Evolutionary conservation across 2,113 vertebrate genomes (phyloP).

Genomic region (Xenopus laevis): DNA sequence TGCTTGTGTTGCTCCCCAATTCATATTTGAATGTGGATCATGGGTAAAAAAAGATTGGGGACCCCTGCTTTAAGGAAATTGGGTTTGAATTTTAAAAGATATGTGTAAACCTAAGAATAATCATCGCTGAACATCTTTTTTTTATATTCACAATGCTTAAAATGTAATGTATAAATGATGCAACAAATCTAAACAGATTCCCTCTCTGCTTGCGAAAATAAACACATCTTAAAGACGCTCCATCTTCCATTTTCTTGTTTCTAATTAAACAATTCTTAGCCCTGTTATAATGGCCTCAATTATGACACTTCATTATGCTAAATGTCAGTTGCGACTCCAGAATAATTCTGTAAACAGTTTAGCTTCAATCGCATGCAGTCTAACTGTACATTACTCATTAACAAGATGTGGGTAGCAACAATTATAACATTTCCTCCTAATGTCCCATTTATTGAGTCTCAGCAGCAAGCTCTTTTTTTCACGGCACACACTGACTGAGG

Average conservation of each 20-base stretch:
- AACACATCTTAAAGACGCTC: conserved; percentile 51
- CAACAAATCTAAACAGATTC: conserved; percentile 32
- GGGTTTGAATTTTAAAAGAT: too few relatives aligned
- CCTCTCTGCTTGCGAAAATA: conserved; percentile 6
- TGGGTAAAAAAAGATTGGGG: too few relatives aligned
- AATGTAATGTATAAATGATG: conserved; percentile 32
- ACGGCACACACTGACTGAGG: conserved; percentile 70
- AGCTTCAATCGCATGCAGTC: conserved; percentile 75
- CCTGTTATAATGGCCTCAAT: conserved; percentile 77
- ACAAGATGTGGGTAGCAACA: conserved; percentile 81
- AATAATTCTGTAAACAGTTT: conserved; percentile 83
- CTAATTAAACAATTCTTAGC: conserved; percentile 84
- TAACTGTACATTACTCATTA: conserved; percentile 85
- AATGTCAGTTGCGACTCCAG: conserved; percentile 76
- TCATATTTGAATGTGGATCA: too few relatives aligned
- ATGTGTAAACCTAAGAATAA: too few relatives aligned
- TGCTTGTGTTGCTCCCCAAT: too few relatives aligned
- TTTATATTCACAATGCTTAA: conserved; percentile 12
- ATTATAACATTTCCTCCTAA: conserved; percentile 78
- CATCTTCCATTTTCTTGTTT: conserved; percentile 78
- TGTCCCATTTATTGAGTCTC: conserved; percentile 81
- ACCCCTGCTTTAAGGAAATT: too few relatives aligned
- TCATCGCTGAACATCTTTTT: too few relatives aligned
- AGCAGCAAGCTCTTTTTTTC: conserved; percentile 71
- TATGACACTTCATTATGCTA: conserved; percentile 81